Evolutionary conservation across 2,888 invertebrate genomes (phyloP).

Genomic region (Strigamia maritima): DNA sequence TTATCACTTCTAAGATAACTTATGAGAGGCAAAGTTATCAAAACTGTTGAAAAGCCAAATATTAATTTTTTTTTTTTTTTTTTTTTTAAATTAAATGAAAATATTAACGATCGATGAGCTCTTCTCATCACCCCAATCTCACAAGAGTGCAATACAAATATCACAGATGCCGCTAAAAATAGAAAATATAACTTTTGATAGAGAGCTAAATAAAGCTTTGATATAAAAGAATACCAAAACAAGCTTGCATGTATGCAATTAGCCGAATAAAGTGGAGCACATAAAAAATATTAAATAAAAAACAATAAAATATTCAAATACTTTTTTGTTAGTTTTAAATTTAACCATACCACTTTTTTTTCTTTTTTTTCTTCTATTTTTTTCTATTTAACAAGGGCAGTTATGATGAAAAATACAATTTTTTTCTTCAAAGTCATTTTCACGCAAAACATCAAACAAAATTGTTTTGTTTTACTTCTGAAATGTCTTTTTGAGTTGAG

Average conservation of each 20-base stretch:
- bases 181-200: slow-evolving; percentile 29
- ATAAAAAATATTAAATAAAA: neutral
- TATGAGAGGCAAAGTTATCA: slow-evolving; percentile 1
- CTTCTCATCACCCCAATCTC: neutral
- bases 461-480: neutral
- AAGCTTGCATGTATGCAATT: slow-evolving; percentile 11
- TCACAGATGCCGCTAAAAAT: slow-evolving; percentile 34
- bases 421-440: neutral
- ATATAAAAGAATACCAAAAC: neutral
- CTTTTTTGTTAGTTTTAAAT: neutral
- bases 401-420: slow-evolving; percentile 28
- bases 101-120: slow-evolving; percentile 15
- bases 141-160: slow-evolving; percentile 13
- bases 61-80: too few species aligned
- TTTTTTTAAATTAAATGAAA: neutral
- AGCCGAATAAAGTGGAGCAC: slow-evolving; percentile 27
- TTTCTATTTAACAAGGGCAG: slow-evolving; percentile 22
- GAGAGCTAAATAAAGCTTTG: neutral
- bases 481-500: neutral
- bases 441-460: neutral
- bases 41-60: neutral
- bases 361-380: neutral
- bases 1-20: slow-evolving; percentile 5
- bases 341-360: neutral
- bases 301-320: neutral